phyloP scores from a whole-genome alignment of 2,797 vertebrate genomes.

The Thunnus albacares region DNA sequence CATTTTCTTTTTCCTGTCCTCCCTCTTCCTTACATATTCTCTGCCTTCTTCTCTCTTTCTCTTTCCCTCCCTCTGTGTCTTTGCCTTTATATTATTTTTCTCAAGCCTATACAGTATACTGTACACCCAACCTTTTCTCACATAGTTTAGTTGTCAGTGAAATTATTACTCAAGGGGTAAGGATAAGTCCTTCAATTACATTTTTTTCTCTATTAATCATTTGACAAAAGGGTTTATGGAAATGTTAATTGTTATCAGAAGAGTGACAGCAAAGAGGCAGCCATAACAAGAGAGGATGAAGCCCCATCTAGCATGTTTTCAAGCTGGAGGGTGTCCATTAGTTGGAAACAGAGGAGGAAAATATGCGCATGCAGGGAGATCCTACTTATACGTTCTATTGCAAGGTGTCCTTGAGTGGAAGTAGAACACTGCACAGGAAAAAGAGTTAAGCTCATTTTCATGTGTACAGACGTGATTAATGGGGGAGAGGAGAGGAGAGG shows the following conservation, averaged over 20 bases:
- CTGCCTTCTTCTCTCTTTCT: conserved; percentile 37
- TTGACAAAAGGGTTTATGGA: conserved; percentile 68
- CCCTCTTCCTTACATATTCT: conserved; percentile 54
- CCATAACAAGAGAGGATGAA: conserved; percentile 53
- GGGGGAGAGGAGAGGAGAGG: conserved; percentile 28
- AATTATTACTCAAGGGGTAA: conserved; percentile 60
- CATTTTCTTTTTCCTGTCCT: conserved; percentile 72
- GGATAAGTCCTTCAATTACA: conserved; percentile 56
- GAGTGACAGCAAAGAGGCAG: conserved; percentile 47
- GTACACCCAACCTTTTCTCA: conserved; percentile 30
- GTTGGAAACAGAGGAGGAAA: conserved; percentile 34
- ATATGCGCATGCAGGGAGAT: conserved; percentile 35
- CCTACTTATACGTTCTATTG: conserved; percentile 28
- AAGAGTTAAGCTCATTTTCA: conserved; percentile 75
- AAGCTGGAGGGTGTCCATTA: conserved; percentile 52
- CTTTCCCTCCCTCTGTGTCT: conserved; percentile 16
- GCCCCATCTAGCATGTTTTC: conserved; percentile 36
- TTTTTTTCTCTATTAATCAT: conserved; percentile 54
- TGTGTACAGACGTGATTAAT: conserved; percentile 77
- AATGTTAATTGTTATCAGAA: conserved; percentile 67
- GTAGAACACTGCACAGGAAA: conserved; percentile 61
- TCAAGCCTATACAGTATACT: conserved; percentile 38
- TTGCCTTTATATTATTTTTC: conserved; percentile 44
- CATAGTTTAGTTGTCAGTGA: conserved; percentile 54
- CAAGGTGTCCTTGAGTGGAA: conserved; percentile 77